Conservation (phyloP, 2,797 vertebrate genomes). For the Jordanella pulchra region DNA sequence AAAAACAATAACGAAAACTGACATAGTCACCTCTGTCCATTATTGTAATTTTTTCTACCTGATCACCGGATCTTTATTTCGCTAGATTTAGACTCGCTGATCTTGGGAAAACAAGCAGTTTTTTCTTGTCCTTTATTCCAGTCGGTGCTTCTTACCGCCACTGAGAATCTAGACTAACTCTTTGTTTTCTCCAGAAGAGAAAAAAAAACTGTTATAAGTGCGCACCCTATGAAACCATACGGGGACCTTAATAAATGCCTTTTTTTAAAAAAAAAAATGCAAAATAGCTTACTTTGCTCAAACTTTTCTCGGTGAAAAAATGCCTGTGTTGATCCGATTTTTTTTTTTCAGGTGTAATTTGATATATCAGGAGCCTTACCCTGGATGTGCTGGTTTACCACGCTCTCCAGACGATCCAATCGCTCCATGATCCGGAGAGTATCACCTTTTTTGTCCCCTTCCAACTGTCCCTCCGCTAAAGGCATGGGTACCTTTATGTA, state of each 20-base stretch:
- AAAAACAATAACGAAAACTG: too few species aligned
- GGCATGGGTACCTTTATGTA: slow-evolving; percentile 94
- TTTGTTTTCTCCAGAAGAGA: not conserved
- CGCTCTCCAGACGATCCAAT: slow-evolving; percentile 94
- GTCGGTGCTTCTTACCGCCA: too few species aligned
- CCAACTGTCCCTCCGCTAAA: slow-evolving; percentile 90
- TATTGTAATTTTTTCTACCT: not conserved
- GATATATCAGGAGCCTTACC: slow-evolving; percentile 75
- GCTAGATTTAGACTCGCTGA: slow-evolving; percentile 20
- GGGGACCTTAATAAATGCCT: not conserved
- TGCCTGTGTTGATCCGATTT: too few species aligned
- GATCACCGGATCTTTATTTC: not conserved
- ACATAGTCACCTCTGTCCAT: too few species aligned
- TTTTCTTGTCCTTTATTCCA: not conserved
- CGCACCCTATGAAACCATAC: not conserved
- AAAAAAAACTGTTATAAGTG: not conserved
- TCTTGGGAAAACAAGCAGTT: slow-evolving; percentile 13
- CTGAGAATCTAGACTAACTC: too few species aligned
- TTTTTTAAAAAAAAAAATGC: not conserved
- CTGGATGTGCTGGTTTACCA: slow-evolving; percentile 98
- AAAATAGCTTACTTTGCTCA: not conserved
- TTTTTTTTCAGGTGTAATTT: not conserved
- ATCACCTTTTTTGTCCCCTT: slow-evolving; percentile 92
- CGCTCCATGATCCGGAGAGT: slow-evolving; percentile 94
- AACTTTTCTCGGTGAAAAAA: slow-evolving; percentile 34